Conservation (phyloP, 2,888 invertebrate genomes). For the Acronicta alni region DNA sequence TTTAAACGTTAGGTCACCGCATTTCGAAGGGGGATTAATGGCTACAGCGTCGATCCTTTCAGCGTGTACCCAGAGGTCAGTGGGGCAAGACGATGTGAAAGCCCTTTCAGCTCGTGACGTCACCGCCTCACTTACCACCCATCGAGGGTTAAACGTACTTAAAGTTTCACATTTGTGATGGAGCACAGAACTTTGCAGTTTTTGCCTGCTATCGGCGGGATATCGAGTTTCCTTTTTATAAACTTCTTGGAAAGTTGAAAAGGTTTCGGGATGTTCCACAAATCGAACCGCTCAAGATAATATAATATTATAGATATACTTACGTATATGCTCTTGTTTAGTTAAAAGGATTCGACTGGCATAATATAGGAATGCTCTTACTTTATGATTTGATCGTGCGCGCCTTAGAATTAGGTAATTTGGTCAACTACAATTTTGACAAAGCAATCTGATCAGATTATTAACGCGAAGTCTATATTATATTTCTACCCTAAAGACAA, state of each 20-base stretch:
- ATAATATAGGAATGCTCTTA: conserved; percentile 2
- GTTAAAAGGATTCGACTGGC: conserved; percentile 22
- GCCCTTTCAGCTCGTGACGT: conserved; percentile 67
- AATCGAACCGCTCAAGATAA: conserved; percentile 9
- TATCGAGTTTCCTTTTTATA: conserved; percentile 26
- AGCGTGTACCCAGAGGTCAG: conserved; percentile 59
- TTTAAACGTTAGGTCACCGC: conserved; percentile 45
- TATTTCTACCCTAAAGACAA: not conserved
- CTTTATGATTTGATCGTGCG: conserved; percentile 22
- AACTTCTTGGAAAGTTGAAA: conserved; percentile 27
- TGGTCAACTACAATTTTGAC: too few relatives aligned
- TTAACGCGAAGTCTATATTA: conserved; percentile 6
- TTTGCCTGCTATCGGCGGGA: conserved; percentile 26
- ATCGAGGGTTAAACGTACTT: conserved; percentile 55
- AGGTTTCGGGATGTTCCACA: conserved; percentile 12
- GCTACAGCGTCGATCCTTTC: conserved; percentile 54
- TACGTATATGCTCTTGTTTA: conserved; percentile 15
- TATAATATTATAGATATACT: conserved; percentile 33
- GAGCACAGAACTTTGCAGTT: conserved; percentile 35
- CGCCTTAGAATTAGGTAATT: too few relatives aligned
- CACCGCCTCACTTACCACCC: conserved; percentile 57
- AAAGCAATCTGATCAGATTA: conserved; percentile 17
- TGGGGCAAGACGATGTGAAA: conserved; percentile 70
- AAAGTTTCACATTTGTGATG: conserved; percentile 46
- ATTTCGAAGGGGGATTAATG: conserved; percentile 54